These are phyloP conservation scores for Harpegnathos saltator DNA, from an alignment of 1,140 invertebrate species.

Conservation along the genomic window DNA sequence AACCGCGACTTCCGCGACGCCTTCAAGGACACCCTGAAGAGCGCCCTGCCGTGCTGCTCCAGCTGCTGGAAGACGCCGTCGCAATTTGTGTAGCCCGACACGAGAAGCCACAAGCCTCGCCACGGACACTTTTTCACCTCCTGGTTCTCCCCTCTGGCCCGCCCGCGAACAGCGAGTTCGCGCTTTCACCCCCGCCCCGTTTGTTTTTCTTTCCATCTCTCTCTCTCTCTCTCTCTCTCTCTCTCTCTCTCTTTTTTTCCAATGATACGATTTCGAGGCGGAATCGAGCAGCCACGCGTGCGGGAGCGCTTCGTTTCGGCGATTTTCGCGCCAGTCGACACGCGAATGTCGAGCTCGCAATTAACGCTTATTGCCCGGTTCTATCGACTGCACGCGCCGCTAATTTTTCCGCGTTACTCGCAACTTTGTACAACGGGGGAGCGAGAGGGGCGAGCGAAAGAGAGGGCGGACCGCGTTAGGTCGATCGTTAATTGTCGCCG, in stretches of 20 bases:
- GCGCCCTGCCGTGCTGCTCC: slow-evolving; percentile 92
- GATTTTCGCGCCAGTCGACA: slow-evolving; percentile 24
- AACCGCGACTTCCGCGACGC: slow-evolving; percentile 98
- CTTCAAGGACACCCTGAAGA: slow-evolving; percentile 96
- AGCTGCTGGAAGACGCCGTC: slow-evolving; percentile 85
- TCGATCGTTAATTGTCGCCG: slow-evolving; percentile 23
- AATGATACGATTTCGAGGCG: neutral
- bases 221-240: neutral
- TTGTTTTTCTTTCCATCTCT: neutral
- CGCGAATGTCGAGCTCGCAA: slow-evolving; percentile 16
- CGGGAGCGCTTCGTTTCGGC: neutral
- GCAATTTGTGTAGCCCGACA: slow-evolving; percentile 83
- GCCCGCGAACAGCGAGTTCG: neutral
- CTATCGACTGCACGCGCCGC: slow-evolving; percentile 4
- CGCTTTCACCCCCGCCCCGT: neutral
- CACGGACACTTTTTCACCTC: neutral
- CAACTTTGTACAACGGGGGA: neutral
- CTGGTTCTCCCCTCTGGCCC: neutral
- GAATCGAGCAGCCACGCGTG: slow-evolving; percentile 5
- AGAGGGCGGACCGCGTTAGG: neutral
- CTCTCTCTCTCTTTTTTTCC: neutral
- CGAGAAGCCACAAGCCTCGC: slow-evolving; percentile 10
- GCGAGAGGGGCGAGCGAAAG: neutral
- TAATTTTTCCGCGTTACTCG: neutral
- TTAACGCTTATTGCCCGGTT: slow-evolving; percentile 32